A percentile compares a stretch with the other conserved stretches of the same genome.
Conservation (phyloP, 1,140 invertebrate genomes). For the Zaprionus lachaisei region DNA sequence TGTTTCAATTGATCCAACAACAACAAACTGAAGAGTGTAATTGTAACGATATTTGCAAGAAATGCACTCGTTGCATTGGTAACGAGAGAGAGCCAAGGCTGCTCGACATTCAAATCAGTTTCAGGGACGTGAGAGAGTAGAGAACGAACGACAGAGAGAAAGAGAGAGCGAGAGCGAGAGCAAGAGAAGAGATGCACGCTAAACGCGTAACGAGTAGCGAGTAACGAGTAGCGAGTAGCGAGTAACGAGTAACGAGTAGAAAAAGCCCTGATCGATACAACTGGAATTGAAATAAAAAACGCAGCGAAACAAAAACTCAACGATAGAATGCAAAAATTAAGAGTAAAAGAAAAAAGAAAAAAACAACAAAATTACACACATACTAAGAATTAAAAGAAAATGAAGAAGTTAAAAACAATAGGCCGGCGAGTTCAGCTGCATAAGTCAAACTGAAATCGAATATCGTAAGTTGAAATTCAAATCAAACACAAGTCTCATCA, state of each 20-base stretch:
- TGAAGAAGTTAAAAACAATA: slow-evolving; percentile 5
- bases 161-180: background rate
- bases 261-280: slow-evolving; percentile 1
- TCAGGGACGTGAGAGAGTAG: background rate
- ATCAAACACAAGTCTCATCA: slow-evolving; percentile 27
- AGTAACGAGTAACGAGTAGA: slow-evolving; percentile 15
- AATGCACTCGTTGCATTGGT: background rate
- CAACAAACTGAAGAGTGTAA: slow-evolving; percentile 46
- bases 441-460: slow-evolving; percentile 28
- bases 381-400: slow-evolving; percentile 24
- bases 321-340: background rate
- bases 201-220: background rate
- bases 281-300: slow-evolving; percentile 5
- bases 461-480: slow-evolving; percentile 23
- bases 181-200: background rate
- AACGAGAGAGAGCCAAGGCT: slow-evolving; percentile 1
- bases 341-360: slow-evolving; percentile 6
- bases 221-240: background rate
- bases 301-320: slow-evolving; percentile 3
- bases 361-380: slow-evolving; percentile 15
- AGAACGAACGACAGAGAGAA: background rate
- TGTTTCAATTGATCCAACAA: slow-evolving; percentile 51
- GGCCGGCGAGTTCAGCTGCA: slow-evolving; percentile 39
- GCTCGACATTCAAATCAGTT: background rate
- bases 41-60: slow-evolving; percentile 13